Evolutionary conservation across 2,888 invertebrate genomes (phyloP).

Genomic region (Theretra japonica): DNA sequence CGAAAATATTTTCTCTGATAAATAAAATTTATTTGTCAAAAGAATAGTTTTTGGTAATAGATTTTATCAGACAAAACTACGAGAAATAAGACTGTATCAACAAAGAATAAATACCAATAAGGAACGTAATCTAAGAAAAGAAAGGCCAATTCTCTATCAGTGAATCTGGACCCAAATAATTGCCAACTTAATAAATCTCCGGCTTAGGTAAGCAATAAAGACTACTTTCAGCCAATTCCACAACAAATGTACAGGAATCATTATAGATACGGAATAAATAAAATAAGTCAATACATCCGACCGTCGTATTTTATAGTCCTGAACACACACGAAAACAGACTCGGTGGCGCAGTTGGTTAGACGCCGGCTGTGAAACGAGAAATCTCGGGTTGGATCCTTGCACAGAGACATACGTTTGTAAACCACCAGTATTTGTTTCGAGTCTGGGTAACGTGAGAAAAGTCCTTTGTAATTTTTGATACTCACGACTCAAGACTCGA

Average conservation of each 20-base stretch:
- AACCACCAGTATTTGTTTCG: no score
- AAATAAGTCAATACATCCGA: no score
- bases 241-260: neutral
- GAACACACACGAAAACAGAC: neutral
- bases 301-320: neutral
- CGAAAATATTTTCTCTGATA: no score
- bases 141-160: neutral
- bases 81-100: neutral
- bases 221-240: conserved; percentile 1
- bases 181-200: conserved; percentile 3
- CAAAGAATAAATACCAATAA: neutral
- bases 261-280: neutral
- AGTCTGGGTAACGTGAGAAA: neutral
- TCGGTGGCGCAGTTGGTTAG: no score
- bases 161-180: neutral
- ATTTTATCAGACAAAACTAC: neutral
- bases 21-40: no score
- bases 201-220: neutral
- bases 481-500: neutral
- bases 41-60: neutral
- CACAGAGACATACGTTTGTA: no score
- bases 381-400: no score
- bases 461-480: neutral
- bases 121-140: neutral
- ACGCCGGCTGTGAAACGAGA: no score